These are phyloP conservation scores for Poecilus cupreus DNA, from an alignment of 2,888 invertebrate genomes.

Conservation along the genomic window DNA sequence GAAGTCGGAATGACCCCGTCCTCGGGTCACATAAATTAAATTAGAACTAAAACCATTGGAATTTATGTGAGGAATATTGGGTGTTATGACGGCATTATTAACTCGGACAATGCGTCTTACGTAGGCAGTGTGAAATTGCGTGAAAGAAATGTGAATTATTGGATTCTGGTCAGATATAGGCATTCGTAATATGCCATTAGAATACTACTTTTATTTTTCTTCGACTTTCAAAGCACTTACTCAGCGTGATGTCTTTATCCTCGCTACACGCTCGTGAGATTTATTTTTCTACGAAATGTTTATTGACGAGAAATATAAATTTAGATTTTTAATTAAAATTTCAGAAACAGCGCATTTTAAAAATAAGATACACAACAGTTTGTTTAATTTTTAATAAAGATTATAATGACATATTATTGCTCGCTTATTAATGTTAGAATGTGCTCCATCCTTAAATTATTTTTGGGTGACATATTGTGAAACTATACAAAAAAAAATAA, in stretches of 20 bases:
- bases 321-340: constrained; percentile 1
- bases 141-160: constrained; percentile 33
- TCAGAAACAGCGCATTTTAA: background rate
- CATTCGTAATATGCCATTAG: constrained; percentile 17
- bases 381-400: background rate
- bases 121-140: constrained; percentile 36
- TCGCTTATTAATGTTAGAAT: too few relatives aligned
- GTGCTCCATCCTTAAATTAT: too few relatives aligned
- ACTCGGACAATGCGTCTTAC: constrained; percentile 16
- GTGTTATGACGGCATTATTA: constrained; percentile 31
- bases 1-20: constrained; percentile 6
- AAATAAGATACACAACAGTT: background rate
- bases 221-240: background rate
- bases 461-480: too few relatives aligned
- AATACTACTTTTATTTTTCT: background rate
- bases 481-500: too few relatives aligned
- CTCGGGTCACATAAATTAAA: constrained; percentile 41
- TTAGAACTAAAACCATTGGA: constrained; percentile 34
- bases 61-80: constrained; percentile 25
- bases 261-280: background rate
- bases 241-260: constrained; percentile 27
- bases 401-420: background rate
- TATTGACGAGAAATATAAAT: background rate
- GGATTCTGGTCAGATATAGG: constrained; percentile 20
- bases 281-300: background rate